Evolutionary conservation across 2,888 invertebrate genomes (phyloP).

Genomic region (Phragmatobia fuliginosa): DNA sequence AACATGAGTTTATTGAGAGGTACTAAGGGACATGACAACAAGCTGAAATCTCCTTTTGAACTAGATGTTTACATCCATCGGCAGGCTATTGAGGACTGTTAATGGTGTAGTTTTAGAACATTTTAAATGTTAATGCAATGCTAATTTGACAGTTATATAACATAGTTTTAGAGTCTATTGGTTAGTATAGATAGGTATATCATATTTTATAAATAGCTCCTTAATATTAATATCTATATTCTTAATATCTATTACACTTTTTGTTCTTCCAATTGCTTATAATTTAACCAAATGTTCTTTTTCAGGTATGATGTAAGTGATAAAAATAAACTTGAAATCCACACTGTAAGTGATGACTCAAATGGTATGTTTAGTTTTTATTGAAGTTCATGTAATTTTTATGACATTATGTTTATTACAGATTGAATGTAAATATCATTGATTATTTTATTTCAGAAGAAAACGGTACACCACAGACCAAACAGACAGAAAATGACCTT

Average conservation of each 20-base stretch:
- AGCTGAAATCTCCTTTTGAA: too few relatives aligned
- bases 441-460: constrained; percentile 52
- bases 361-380: constrained; percentile 57
- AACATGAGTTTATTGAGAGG: too few relatives aligned
- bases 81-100: too few relatives aligned
- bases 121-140: too few relatives aligned
- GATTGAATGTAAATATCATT: too few relatives aligned
- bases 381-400: background rate
- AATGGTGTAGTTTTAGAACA: too few relatives aligned
- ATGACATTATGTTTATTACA: constrained; percentile 9
- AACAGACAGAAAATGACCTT: constrained; percentile 56
- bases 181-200: too few relatives aligned
- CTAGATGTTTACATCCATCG: too few relatives aligned
- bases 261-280: background rate
- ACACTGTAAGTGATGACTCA: constrained; percentile 59
- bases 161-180: too few relatives aligned
- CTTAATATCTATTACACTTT: background rate
- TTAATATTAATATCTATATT: background rate
- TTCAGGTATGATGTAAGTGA: constrained; percentile 67
- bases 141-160: too few relatives aligned
- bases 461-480: constrained; percentile 53
- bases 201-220: too few relatives aligned
- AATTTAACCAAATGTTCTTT: constrained; percentile 23
- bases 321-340: constrained; percentile 67
- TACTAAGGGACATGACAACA: too few relatives aligned